phyloP scores from a whole-genome alignment of 2,888 invertebrate genomes.

The Gastracanthus pulcherrimus region DNA sequence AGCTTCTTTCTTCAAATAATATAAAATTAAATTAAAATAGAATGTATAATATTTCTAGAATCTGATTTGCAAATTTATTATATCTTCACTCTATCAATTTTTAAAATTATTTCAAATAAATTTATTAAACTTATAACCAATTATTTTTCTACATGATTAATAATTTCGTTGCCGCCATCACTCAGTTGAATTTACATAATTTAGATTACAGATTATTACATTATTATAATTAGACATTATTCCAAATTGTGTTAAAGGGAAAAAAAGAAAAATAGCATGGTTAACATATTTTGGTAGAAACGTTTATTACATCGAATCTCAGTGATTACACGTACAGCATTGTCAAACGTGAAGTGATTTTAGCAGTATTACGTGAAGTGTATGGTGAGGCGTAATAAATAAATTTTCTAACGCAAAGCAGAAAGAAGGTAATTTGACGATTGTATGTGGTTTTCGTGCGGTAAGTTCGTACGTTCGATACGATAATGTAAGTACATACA shows the following conservation, averaged over 20 bases:
- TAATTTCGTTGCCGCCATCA: no score
- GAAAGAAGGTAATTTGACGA: neutral
- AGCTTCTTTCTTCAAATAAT: no score
- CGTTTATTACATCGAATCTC: constrained; percentile 53
- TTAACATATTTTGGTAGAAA: constrained; percentile 42
- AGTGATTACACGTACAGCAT: constrained; percentile 43
- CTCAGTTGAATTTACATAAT: no score
- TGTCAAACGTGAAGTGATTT: constrained; percentile 48
- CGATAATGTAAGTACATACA: constrained; percentile 40
- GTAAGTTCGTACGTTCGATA: neutral
- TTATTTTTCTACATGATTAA: no score
- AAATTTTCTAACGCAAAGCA: constrained; percentile 11
- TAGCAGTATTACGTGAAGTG: constrained; percentile 28
- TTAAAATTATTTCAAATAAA: no score
- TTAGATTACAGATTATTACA: no score
- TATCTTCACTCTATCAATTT: no score
- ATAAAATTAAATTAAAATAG: no score
- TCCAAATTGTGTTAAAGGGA: neutral
- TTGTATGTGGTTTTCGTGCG: neutral
- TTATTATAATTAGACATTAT: no score
- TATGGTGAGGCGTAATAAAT: constrained; percentile 38
- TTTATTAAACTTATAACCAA: no score
- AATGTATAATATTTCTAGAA: no score
- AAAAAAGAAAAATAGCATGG: neutral
- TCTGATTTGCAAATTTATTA: no score